Conservation (phyloP, 2,113 vertebrate genomes). For the Boulengeromyrus knoepffleri region DNA sequence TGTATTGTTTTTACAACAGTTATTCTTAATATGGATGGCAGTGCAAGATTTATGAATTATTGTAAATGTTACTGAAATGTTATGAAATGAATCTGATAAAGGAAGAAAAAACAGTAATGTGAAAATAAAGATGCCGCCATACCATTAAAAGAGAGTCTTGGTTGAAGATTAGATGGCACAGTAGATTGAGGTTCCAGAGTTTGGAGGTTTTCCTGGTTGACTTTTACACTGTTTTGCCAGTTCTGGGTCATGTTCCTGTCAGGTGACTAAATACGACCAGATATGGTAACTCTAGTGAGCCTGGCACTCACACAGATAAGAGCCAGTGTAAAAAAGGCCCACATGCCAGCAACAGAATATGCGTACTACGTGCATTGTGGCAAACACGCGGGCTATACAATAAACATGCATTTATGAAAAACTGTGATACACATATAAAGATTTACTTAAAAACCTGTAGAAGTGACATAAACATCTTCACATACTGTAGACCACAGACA, state of each 20-base stretch:
- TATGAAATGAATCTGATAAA: not conserved
- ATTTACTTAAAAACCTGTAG: not conserved
- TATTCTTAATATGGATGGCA: not conserved
- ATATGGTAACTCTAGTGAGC: conserved; percentile 49
- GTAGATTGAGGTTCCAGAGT: conserved; percentile 31
- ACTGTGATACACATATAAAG: not conserved
- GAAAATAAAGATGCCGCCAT: not conserved
- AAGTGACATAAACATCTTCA: not conserved
- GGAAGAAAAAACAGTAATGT: not conserved
- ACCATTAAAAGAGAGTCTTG: not conserved
- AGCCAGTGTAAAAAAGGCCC: not conserved
- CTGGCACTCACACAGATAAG: conserved; percentile 20
- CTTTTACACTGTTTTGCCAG: conserved; percentile 50
- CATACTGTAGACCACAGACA: conserved; percentile 9
- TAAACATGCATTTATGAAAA: not conserved
- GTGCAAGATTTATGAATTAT: not conserved
- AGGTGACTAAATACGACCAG: conserved; percentile 45
- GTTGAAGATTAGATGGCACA: not conserved
- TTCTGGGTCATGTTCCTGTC: conserved; percentile 51
- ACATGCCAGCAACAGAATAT: not conserved
- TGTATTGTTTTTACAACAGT: not conserved
- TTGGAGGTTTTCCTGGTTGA: conserved; percentile 43
- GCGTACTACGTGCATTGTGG: no score
- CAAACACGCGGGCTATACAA: not conserved
- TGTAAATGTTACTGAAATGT: not conserved